Percentiles rank a stretch among this genome's conserved stretches.
Evolutionary conservation across 2,113 vertebrate species (phyloP).

Genomic region (Numida meleagris): DNA sequence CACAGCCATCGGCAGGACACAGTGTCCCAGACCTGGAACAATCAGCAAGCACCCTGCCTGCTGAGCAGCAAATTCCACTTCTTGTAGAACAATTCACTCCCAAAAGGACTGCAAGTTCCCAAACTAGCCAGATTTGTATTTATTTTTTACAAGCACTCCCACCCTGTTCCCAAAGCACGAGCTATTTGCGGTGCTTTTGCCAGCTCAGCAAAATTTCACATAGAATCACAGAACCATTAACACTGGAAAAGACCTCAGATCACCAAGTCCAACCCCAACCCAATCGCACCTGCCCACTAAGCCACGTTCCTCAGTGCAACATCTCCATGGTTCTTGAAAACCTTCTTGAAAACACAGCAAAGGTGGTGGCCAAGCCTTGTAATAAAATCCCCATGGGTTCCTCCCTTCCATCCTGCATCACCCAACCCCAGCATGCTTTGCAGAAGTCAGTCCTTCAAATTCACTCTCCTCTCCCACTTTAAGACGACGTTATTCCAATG

Average conservation of each 20-base stretch:
- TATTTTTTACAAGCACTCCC: not conserved
- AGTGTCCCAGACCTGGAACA: not conserved
- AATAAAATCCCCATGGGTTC: not conserved
- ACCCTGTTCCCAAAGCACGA: not conserved
- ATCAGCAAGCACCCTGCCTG: not conserved
- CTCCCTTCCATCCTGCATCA: fast-evolving
- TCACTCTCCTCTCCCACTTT: not conserved
- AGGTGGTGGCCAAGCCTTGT: not conserved
- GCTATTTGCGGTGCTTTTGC: fast-evolving
- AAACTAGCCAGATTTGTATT: fast-evolving
- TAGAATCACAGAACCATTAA: too few species aligned
- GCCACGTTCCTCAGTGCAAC: too few species aligned
- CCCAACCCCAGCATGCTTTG: not conserved
- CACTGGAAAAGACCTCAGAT: too few species aligned
- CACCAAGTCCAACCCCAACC: too few species aligned
- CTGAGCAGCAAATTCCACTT: not conserved
- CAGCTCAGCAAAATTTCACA: not conserved
- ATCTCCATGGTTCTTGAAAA: too few species aligned
- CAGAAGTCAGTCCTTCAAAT: not conserved
- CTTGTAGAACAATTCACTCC: not conserved
- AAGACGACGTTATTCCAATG: conserved; percentile 14
- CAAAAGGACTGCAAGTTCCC: not conserved
- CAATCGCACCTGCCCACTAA: too few species aligned
- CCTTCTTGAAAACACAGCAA: not conserved
- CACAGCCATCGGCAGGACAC: not conserved